phyloP scores from a whole-genome alignment of 2,888 invertebrate genomes.

The Agrilus mali region DNA sequence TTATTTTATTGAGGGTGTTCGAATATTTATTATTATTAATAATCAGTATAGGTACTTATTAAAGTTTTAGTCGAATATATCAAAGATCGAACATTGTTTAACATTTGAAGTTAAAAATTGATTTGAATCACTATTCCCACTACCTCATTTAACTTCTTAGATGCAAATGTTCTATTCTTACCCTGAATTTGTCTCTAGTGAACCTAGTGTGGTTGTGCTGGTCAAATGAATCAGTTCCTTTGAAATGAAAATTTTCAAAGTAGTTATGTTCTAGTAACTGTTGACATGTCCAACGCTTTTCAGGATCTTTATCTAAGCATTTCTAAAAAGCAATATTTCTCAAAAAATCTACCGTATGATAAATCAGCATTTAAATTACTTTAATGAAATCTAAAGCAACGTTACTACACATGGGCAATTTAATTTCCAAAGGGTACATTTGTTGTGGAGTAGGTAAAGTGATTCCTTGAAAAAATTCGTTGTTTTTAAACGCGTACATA shows the following conservation, averaged over 20 bases:
- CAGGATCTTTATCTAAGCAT: constrained; percentile 92
- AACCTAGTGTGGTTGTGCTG: constrained; percentile 46
- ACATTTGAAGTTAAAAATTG: no score
- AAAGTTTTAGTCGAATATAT: no score
- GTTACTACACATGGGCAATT: constrained; percentile 65
- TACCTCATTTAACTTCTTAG: neutral
- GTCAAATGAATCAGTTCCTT: constrained; percentile 59
- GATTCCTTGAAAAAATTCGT: constrained; percentile 85
- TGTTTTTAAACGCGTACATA: constrained; percentile 90
- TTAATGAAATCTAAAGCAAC: constrained; percentile 74
- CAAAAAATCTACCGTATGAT: neutral
- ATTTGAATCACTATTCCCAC: no score
- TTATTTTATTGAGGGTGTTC: no score
- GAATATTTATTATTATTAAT: neutral
- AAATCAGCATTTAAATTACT: constrained; percentile 39
- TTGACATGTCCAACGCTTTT: constrained; percentile 82
- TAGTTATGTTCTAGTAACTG: constrained; percentile 82
- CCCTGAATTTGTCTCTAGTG: constrained; percentile 50
- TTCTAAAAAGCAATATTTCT: constrained; percentile 45
- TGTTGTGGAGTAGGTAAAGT: constrained; percentile 83
- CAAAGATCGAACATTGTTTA: no score
- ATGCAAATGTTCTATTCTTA: constrained; percentile 22
- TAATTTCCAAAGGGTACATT: constrained; percentile 71
- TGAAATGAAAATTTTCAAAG: constrained; percentile 79
- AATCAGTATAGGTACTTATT: constrained; percentile 29